Base-by-base conservation (phyloP, 53 echinoderm and acorn worm species). In the Temnopleurus reevesii region DNA sequence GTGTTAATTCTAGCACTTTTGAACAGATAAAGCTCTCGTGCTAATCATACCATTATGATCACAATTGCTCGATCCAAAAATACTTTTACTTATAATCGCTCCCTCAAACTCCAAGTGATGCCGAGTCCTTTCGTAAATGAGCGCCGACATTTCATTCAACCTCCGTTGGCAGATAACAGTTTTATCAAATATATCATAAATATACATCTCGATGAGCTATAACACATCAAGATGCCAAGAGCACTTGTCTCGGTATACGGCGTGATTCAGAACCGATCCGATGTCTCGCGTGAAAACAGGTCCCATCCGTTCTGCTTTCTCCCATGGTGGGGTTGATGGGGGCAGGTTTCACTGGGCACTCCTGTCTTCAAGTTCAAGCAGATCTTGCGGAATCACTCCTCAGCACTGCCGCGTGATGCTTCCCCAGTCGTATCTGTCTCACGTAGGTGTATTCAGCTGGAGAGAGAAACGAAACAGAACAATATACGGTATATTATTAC, bases 361-460 rank as follows among this genome's bases (percentile, higher is more conserved):
- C 36, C 15, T 71, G 41, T n/a, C 15, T 21, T 71, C n/a, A n/a
- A n/a, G 71, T 33, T 85, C 85, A 85, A 21, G 85, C 59, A 1
- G 85, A 85, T 60, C 85, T 85, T 0, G 85, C 59, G n/a, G 85
- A 85, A 43, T 85, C 85, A 27, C 85, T 85, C 46, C 85, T 85
- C 44, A 85, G 56, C 24, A 85, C 85, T 41, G 92, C 92, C 6
- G 92, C 85, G 51, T 92, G 89, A 53, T 92, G 92, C 17, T 92
- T 91, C 33, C 91, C 90, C 4, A 81, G 58, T 28, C 89, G 18
- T n/a, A 91, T 89, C 54, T 93, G 91, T 54, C 91, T 93, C 53
- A 91, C 91, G 61, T 93, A 91, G n/a, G 83, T 60, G 89, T 93
- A 93, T 46, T 93, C 93, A 86, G 84, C 93, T 93, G 91, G 19